phyloP scores from a whole-genome alignment of 1,140 invertebrate species.

The Myzus persicae region DNA sequence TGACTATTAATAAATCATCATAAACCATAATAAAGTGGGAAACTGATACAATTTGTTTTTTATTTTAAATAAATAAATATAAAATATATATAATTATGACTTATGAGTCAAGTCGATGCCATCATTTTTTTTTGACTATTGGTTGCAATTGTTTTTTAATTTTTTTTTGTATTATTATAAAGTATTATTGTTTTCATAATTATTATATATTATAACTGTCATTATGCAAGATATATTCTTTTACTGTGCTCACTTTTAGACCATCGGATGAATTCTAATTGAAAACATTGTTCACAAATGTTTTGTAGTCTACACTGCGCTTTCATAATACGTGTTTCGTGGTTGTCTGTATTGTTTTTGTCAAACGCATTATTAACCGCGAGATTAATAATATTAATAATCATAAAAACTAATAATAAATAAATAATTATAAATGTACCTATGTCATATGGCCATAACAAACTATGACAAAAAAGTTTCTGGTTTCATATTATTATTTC shows the following conservation, averaged over 20 bases:
- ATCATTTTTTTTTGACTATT: background rate
- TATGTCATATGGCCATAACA: background rate
- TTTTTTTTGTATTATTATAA: background rate
- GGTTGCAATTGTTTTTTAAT: background rate
- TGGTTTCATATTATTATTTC: background rate
- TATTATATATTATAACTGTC: background rate
- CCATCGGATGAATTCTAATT: constrained; percentile 26
- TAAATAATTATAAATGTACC: background rate
- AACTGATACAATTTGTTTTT: background rate
- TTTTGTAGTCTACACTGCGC: background rate
- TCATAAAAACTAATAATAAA: background rate
- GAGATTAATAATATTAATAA: background rate
- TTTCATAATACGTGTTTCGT: background rate
- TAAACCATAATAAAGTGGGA: background rate
- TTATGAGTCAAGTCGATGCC: background rate
- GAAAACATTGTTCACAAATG: constrained; percentile 6
- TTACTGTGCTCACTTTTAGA: background rate
- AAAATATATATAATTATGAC: background rate
- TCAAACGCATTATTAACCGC: background rate
- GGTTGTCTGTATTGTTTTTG: background rate
- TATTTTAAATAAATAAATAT: background rate
- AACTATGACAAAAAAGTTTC: background rate
- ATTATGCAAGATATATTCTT: background rate
- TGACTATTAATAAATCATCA: too few species aligned
- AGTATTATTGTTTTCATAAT: background rate